phyloP scores from a whole-genome alignment of 2,888 invertebrate genomes.

The Meganola albula region DNA sequence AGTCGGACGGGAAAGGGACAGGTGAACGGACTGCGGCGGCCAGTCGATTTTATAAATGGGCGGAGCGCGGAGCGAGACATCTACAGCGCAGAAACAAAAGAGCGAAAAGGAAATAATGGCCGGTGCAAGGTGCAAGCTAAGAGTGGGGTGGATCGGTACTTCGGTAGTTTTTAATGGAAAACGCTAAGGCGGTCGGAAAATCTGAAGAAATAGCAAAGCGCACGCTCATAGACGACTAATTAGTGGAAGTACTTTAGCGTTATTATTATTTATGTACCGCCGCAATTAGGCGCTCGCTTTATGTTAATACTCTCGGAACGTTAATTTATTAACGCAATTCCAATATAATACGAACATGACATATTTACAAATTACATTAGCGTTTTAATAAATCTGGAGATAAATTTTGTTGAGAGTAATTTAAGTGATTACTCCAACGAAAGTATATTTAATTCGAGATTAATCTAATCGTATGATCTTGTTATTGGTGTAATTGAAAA shows the following conservation, averaged over 20 bases:
- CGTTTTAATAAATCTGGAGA: constrained; percentile 11
- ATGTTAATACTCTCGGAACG: constrained; percentile 30
- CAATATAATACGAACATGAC: constrained; percentile 21
- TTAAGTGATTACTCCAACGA: constrained; percentile 4
- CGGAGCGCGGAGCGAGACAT: constrained; percentile 70
- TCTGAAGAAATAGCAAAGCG: constrained; percentile 55
- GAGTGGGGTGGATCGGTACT: constrained; percentile 49
- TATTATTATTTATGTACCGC: constrained; percentile 42
- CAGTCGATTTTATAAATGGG: constrained; percentile 77
- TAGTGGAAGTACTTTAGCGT: constrained; percentile 29
- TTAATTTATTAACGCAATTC: constrained; percentile 27
- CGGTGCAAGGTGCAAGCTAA: constrained; percentile 65
- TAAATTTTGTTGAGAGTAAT: constrained; percentile 7
- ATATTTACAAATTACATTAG: constrained; percentile 17
- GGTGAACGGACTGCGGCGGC: constrained; percentile 66
- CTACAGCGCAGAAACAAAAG: constrained; percentile 69
- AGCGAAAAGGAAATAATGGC: constrained; percentile 70
- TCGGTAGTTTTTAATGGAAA: constrained; percentile 53
- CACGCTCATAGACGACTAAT: constrained; percentile 37
- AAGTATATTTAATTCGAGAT: neutral
- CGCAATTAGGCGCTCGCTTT: constrained; percentile 33
- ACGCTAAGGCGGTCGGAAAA: constrained; percentile 64
- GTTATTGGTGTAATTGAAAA: neutral
- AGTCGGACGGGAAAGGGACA: constrained; percentile 72
- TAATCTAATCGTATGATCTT: neutral